Conservation (phyloP, 1,140 invertebrate genomes). For the Trichonephila clavipes region DNA sequence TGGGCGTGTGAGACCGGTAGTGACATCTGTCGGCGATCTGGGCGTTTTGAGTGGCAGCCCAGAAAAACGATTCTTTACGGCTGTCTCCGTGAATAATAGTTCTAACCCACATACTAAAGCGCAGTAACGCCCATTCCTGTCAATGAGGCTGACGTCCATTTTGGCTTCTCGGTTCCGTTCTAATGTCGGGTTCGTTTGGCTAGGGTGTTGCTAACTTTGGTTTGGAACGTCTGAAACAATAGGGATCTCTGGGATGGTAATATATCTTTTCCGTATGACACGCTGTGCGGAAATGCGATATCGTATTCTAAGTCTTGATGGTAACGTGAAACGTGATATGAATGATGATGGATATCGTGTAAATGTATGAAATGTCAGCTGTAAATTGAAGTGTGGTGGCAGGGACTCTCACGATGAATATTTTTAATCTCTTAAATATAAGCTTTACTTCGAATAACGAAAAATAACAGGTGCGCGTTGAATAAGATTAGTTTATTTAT, state of each 20-base stretch:
- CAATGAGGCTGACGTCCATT: slow-evolving; percentile 52
- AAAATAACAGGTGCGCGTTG: neutral
- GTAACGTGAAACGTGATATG: slow-evolving; percentile 27
- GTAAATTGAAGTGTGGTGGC: slow-evolving; percentile 1
- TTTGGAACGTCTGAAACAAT: slow-evolving; percentile 44
- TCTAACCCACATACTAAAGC: slow-evolving; percentile 62
- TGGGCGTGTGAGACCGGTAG: slow-evolving; percentile 74
- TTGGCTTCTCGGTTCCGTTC: neutral
- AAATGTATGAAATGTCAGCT: neutral
- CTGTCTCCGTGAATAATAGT: slow-evolving; percentile 74
- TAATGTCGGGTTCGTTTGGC: slow-evolving; percentile 26
- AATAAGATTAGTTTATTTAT: no score
- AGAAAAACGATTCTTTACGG: slow-evolving; percentile 75
- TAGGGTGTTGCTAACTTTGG: slow-evolving; percentile 44
- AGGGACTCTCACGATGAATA: neutral
- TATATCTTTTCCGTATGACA: slow-evolving; percentile 55
- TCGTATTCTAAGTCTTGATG: neutral
- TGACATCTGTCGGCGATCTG: slow-evolving; percentile 72
- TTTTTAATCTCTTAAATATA: neutral
- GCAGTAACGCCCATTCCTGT: slow-evolving; percentile 58
- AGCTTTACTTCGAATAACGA: neutral
- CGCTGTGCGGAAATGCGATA: slow-evolving; percentile 61
- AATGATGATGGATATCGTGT: slow-evolving; percentile 13
- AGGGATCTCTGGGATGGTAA: neutral
- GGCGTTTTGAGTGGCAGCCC: slow-evolving; percentile 74